A percentile compares a stretch with the other conserved stretches of the same genome.
These are phyloP conservation scores for Tamandua tetradactyla DNA, from an alignment of 2,797 vertebrate genomes.

Conservation along the genomic window DNA sequence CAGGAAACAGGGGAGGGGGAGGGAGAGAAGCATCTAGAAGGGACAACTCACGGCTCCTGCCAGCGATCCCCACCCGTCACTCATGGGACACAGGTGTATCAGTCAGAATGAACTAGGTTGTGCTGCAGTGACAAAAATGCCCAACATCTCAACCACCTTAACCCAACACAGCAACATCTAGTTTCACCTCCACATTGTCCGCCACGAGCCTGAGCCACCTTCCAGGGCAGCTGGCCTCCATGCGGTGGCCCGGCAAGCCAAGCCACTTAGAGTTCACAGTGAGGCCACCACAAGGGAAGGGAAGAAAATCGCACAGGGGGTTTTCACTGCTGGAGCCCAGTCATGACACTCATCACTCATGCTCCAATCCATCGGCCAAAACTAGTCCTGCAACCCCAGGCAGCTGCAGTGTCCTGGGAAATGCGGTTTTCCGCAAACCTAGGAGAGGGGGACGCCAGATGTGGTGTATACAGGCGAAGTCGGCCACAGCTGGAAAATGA, in stretches of 20 bases:
- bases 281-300: background rate
- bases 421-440: background rate
- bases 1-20: background rate
- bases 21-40: no score
- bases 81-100: accelerated
- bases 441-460: background rate
- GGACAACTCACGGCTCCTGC: background rate
- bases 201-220: background rate
- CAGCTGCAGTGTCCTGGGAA: background rate
- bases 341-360: background rate
- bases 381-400: background rate
- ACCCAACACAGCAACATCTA: background rate
- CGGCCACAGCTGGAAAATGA: background rate
- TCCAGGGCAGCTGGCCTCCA: background rate
- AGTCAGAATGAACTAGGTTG: background rate
- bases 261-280: background rate
- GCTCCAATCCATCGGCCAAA: background rate
- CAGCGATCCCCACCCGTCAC: background rate
- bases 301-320: background rate
- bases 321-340: background rate
- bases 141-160: background rate
- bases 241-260: background rate
- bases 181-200: background rate
- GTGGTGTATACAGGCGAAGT: no score
- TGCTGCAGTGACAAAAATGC: background rate